These are phyloP conservation scores for Macropis europaea DNA, from an alignment of 2,888 invertebrate species.

Conservation along the genomic window DNA sequence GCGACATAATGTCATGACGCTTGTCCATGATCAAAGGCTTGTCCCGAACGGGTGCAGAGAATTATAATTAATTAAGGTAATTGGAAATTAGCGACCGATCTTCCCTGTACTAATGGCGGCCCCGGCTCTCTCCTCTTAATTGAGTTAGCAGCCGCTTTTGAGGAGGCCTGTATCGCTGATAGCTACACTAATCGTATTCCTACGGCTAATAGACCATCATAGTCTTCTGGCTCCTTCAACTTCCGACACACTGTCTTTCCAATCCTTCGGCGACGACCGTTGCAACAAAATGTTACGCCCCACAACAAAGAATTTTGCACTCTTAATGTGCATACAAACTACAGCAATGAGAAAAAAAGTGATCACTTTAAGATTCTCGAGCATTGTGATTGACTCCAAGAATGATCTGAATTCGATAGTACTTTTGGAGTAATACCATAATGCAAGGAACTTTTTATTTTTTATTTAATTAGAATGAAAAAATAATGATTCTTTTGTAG, in stretches of 20 bases:
- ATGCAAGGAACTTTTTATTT: no score
- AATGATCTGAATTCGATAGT: no score
- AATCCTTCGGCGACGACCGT: no score
- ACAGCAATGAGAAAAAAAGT: no score
- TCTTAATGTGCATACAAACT: no score
- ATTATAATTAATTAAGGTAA: constrained; percentile 77
- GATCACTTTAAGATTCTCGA: no score
- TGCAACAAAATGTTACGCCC: no score
- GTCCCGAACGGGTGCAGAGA: constrained; percentile 75
- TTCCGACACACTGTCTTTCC: not conserved
- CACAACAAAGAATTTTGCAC: no score
- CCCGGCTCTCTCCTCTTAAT: constrained; percentile 73
- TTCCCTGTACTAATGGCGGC: constrained; percentile 73
- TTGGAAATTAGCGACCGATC: constrained; percentile 79
- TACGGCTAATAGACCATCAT: constrained; percentile 76
- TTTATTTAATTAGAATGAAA: no score
- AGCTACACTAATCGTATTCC: constrained; percentile 77
- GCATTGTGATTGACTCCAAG: no score
- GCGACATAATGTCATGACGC: constrained; percentile 54
- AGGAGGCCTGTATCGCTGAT: constrained; percentile 77
- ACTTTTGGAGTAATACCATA: no score
- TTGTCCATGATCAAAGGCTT: constrained; percentile 74
- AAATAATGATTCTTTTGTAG: no score
- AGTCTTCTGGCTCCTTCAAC: constrained; percentile 48
- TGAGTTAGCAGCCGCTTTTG: constrained; percentile 77